phyloP scores from a whole-genome alignment of 2,113 vertebrate genomes.

The Panthera uncia region DNA sequence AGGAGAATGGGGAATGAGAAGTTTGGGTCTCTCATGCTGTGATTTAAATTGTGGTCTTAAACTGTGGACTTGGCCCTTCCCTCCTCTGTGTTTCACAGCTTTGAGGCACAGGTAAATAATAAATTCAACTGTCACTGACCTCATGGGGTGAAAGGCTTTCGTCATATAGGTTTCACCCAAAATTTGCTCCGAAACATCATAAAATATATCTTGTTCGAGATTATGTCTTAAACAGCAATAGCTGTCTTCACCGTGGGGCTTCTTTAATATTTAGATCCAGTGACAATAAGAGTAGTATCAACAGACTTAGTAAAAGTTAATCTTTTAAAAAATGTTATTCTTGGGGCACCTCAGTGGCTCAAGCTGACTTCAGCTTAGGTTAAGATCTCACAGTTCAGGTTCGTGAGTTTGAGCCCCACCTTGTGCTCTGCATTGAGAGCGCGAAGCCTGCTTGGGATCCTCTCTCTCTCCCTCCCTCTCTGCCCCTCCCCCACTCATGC shows the following conservation, averaged over 20 bases:
- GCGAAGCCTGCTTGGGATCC: no score
- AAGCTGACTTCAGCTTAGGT: no score
- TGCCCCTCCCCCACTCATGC: no score
- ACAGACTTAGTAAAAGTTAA: not conserved
- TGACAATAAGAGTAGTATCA: not conserved
- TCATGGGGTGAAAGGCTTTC: not conserved
- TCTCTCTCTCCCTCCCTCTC: no score
- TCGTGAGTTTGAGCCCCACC: no score
- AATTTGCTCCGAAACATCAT: not conserved
- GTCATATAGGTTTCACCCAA: not conserved
- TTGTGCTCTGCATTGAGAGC: no score
- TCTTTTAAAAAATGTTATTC: slow-evolving; percentile 40
- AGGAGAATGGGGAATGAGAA: not conserved
- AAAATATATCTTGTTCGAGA: slow-evolving; percentile 18
- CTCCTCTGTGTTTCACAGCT: not conserved
- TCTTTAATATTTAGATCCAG: not conserved
- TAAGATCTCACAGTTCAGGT: no score
- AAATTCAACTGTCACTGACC: not conserved
- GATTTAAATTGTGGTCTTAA: not conserved
- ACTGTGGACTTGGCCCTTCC: not conserved
- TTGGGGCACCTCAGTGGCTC: not conserved
- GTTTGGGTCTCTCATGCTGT: not conserved
- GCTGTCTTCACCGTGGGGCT: not conserved
- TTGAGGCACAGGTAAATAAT: slow-evolving; percentile 5
- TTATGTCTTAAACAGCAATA: slow-evolving; percentile 32